Percentiles rank a stretch among this genome's conserved stretches.
Evolutionary conservation across 2,797 vertebrate genomes (phyloP).

Genomic region (Jordanella pulchra): DNA sequence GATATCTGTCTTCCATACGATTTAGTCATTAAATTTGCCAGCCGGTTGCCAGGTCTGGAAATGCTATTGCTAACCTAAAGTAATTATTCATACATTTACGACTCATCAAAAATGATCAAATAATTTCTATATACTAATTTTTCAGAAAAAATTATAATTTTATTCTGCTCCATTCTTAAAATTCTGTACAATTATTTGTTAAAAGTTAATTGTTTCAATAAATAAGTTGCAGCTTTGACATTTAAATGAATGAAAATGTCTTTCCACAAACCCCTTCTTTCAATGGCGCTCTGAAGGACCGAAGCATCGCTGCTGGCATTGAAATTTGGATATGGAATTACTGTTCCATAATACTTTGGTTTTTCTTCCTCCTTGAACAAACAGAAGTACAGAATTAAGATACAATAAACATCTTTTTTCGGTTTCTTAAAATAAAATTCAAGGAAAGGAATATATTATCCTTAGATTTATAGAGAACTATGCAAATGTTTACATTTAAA

Average conservation of each 20-base stretch:
- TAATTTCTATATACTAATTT: too few species aligned
- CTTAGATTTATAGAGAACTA: not conserved
- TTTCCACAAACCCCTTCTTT: conserved; percentile 77
- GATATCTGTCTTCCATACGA: not conserved
- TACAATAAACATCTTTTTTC: not conserved
- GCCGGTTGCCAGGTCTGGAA: too few species aligned
- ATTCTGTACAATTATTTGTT: too few species aligned
- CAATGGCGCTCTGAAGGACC: conserved; percentile 83
- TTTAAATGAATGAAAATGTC: not conserved
- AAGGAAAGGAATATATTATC: not conserved
- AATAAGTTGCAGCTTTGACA: not conserved
- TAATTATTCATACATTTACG: too few species aligned
- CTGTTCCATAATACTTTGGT: conserved; percentile 73
- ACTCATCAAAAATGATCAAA: too few species aligned
- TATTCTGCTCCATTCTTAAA: too few species aligned
- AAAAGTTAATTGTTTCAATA: too few species aligned
- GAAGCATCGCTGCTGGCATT: conserved; percentile 80
- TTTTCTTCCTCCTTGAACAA: conserved; percentile 52
- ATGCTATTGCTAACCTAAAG: too few species aligned
- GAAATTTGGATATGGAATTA: conserved; percentile 80
- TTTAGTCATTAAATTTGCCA: not conserved
- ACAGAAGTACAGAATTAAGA: not conserved
- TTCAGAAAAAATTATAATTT: too few species aligned
- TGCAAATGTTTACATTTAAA: not conserved
- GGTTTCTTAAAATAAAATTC: not conserved